Conservation (phyloP, 2,888 invertebrate genomes). For the Beris chalybata region DNA sequence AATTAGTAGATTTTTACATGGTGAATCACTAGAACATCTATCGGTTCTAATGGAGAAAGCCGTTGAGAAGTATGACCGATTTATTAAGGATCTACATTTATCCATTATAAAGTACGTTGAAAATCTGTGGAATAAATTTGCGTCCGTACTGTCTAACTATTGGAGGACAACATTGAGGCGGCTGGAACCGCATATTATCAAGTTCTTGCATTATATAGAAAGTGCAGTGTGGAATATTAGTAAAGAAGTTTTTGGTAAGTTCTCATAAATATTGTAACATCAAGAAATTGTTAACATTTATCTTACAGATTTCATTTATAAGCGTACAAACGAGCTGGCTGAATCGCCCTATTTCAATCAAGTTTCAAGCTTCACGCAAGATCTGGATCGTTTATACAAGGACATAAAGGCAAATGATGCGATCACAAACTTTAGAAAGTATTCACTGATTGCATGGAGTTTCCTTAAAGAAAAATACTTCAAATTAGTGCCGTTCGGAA, state of each 20-base stretch:
- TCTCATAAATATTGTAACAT: neutral
- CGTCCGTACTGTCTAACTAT: conserved; percentile 65
- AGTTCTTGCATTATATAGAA: conserved; percentile 75
- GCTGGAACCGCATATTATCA: conserved; percentile 77
- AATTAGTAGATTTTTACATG: conserved; percentile 69
- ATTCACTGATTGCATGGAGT: conserved; percentile 67
- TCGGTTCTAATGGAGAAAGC: conserved; percentile 69
- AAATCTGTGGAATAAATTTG: conserved; percentile 71
- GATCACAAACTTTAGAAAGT: conserved; percentile 77
- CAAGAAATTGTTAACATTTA: neutral
- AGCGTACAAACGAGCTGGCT: conserved; percentile 75
- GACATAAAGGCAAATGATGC: conserved; percentile 78
- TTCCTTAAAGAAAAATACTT: conserved; percentile 70
- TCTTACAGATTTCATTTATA: conserved; percentile 74
- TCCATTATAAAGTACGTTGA: conserved; percentile 71
- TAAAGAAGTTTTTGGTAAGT: conserved; percentile 67
- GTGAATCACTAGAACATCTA: conserved; percentile 74
- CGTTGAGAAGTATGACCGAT: conserved; percentile 76
- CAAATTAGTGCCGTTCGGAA: conserved; percentile 68
- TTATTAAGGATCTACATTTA: conserved; percentile 74
- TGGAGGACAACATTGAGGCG: conserved; percentile 74
- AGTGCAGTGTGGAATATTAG: conserved; percentile 72
- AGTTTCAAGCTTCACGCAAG: conserved; percentile 77
- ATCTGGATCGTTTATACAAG: conserved; percentile 76
- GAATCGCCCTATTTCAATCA: conserved; percentile 80